These are phyloP conservation scores for Vipera latastei DNA, from an alignment of 2,797 vertebrate species.

Conservation along the genomic window DNA sequence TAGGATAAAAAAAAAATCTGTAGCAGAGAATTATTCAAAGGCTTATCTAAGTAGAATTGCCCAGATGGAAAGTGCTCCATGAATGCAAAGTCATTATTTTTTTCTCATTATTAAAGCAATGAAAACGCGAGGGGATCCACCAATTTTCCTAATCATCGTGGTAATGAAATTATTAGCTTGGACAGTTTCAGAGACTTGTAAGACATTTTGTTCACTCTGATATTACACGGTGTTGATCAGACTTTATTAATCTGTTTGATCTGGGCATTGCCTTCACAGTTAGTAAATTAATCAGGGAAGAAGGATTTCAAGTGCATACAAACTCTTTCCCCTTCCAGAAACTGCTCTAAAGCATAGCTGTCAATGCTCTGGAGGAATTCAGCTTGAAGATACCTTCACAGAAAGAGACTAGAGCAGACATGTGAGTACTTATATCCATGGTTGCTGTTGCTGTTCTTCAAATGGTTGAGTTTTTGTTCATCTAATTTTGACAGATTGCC, in stretches of 20 bases:
- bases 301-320: background rate
- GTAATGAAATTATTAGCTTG: background rate
- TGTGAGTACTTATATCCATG: background rate
- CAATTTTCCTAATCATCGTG: constrained; percentile 12
- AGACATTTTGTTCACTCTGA: background rate
- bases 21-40: constrained; percentile 20
- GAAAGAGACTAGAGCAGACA: background rate
- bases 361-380: background rate
- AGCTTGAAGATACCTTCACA: background rate
- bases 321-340: background rate
- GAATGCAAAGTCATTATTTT: constrained; percentile 11
- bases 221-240: constrained; percentile 2
- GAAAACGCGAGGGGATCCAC: background rate
- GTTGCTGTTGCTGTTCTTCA: background rate
- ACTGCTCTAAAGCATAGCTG: background rate
- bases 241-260: constrained; percentile 3
- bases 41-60: background rate
- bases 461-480: background rate
- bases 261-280: background rate
- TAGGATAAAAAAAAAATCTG: constrained; percentile 3
- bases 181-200: background rate
- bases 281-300: constrained; percentile 2
- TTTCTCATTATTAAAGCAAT: constrained; percentile 20
- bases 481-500: background rate
- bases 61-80: background rate